phyloP scores from a whole-genome alignment of 2,888 invertebrate species.

The Caenorhabditis angaria region DNA sequence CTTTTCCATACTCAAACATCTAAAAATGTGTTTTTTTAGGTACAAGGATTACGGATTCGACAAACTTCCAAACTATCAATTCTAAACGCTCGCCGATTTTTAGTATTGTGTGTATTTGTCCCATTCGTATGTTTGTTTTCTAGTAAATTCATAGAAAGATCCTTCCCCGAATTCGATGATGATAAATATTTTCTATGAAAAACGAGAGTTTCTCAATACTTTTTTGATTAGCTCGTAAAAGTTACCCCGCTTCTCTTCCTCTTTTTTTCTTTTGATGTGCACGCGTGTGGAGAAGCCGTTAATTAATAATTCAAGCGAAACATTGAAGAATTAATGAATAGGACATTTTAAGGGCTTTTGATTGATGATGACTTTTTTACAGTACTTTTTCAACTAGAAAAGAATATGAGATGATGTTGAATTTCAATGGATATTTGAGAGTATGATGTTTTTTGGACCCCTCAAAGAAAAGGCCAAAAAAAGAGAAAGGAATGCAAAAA shows the following conservation, averaged over 20 bases:
- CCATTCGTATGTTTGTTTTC: background rate
- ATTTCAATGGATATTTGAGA: conserved; percentile 6
- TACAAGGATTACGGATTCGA: conserved; percentile 70
- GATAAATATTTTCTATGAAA: background rate
- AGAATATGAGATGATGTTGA: conserved; percentile 2
- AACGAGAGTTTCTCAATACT: too few species aligned
- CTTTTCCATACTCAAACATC: too few species aligned
- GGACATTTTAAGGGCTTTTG: conserved; percentile 7
- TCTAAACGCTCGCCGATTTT: conserved; percentile 38
- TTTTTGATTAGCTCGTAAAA: conserved; percentile 10
- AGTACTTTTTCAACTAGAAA: conserved; percentile 3
- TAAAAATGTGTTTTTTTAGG: conserved; percentile 28
- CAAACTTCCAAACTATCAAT: conserved; percentile 68
- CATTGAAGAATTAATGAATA: conserved; percentile 8
- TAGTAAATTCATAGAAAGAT: conserved; percentile 6
- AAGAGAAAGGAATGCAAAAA: background rate
- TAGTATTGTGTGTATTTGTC: conserved; percentile 1
- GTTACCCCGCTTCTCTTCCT: conserved; percentile 2
- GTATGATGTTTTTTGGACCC: background rate
- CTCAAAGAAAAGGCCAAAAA: background rate
- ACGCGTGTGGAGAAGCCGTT: conserved; percentile 9
- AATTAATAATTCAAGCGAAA: conserved; percentile 10
- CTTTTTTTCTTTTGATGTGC: conserved; percentile 25
- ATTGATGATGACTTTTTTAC: conserved; percentile 1
- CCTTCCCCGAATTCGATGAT: conserved; percentile 13